Evolutionary conservation across 1,140 invertebrate genomes (phyloP), one percentile per base, ranked within the genome.

Genomic region (Dendroctonus ponderosae): DNA sequence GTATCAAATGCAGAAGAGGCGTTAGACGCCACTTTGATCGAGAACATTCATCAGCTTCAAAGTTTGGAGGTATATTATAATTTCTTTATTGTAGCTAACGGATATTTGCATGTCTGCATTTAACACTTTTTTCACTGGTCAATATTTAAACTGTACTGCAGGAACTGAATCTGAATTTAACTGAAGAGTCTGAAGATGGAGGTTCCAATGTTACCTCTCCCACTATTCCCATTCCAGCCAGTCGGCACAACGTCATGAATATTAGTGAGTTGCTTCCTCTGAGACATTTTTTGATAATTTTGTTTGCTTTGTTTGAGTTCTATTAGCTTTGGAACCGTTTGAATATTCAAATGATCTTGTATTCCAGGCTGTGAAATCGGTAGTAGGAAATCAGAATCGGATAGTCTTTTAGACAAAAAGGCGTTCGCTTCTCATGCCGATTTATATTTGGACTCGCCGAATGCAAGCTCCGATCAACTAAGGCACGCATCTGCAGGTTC

Each of bases 191-290:
- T 65, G 60, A 61, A 57, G 71, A 71, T 11, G 50, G 50, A 15
- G 70, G 61, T 71, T 48, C 62, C 39, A 15, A 11, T 0, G 75
- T 82, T 3, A 82, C 79, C 62, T 86, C 85, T 0, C 85, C 85
- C 40, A 84, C 83, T 7, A 87, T 87, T 69, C 82, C 83, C 14
- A 86, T 87, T 58, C 85, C 85, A 6, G 65, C 70, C n/a, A 74
- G 69, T 51, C 63, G 84, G 66, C 68, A 76, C 14, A 82, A 86
- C 53, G 78, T 87, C 6, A 84, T 78, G 60, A 83, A 83, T 71
- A 87, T 86, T 38, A 84, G 66, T 68, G 62, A 58, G 66, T 62
- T 15, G 49, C 40, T 62, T 52, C 15, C 26, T 52, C 26, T 40
- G 41, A 56, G 53, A 6, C 0, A 41, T 40, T 52, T n/a, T 48